A percentile compares a stretch with the other conserved stretches of the same genome.
These are phyloP conservation scores for Tetramorium parvispinum DNA, from an alignment of 1,140 invertebrate species.

Conservation along the genomic window DNA sequence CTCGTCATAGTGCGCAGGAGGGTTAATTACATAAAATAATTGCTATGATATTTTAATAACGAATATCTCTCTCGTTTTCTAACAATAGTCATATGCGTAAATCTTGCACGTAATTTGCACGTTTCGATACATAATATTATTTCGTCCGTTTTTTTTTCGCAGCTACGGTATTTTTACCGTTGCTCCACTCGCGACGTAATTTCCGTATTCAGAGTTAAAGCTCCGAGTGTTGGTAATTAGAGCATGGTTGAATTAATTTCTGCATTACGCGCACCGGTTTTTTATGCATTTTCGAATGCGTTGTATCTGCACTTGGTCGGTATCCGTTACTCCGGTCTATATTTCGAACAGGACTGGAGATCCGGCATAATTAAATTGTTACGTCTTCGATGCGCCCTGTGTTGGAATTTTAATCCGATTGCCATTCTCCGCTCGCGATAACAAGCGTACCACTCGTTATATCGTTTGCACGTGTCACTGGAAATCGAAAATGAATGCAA, in stretches of 20 bases:
- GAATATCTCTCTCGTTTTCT: background rate
- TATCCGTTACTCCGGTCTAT: slow-evolving; percentile 13
- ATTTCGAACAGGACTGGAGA: background rate
- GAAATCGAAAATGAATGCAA: background rate
- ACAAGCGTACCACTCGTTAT: slow-evolving; percentile 26
- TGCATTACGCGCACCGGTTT: slow-evolving; percentile 46
- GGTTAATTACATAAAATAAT: background rate
- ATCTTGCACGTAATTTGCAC: background rate
- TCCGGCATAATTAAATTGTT: slow-evolving; percentile 55
- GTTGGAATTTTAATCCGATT: slow-evolving; percentile 57
- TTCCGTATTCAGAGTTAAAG: slow-evolving; percentile 45
- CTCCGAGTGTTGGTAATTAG: slow-evolving; percentile 38
- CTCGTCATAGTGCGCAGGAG: too few relatives aligned
- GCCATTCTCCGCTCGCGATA: slow-evolving; percentile 38
- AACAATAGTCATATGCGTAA: background rate
- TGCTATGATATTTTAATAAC: background rate
- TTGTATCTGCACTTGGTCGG: background rate
- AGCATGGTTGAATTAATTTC: slow-evolving; percentile 50
- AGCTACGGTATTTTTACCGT: slow-evolving; percentile 45
- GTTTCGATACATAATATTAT: background rate
- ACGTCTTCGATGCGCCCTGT: slow-evolving; percentile 34
- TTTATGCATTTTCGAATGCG: slow-evolving; percentile 29
- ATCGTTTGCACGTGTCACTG: background rate
- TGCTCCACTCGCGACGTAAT: slow-evolving; percentile 40
- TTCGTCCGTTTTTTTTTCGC: background rate